Evolutionary conservation across 2,113 vertebrate genomes (phyloP), one percentile per base, ranked within the genome.

Genomic region (Clarias batrachus): DNA sequence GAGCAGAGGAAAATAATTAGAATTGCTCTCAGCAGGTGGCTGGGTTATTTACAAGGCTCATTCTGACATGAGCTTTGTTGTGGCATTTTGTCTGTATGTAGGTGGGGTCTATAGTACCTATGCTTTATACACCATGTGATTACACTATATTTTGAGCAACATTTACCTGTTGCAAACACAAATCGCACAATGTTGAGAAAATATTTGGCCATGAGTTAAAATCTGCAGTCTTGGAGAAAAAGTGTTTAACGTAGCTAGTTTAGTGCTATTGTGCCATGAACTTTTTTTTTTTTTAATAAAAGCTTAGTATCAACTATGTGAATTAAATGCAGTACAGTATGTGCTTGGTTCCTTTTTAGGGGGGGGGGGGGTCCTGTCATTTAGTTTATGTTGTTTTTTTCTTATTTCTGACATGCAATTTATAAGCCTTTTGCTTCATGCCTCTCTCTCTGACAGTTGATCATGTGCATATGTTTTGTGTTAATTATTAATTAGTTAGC

Each of bases 1-100:
- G 30, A 80, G 59, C 16, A 85, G 82, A 52, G 21, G 63, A 83
- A 90, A 85, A 89, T 88, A 88, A 91, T 90, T 89, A 87, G 68
- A 90, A 66, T 74, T 81, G 66, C 74, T 83, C 76, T 85, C 65
- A 87, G 82, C 68, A 78, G 85, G 74, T 63, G 76, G 82, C 79
- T 7, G 41, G 87, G 83, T 77, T 70, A 87, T 89, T 84, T 88
- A 76, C 57, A 86, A 52, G 78, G 78, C 41, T 41, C 12, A 23
- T 52, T 78, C 68, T 60, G 37, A n/a, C 76, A 82, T 74, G 27
- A 16, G 9, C 81, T 65, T 66, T 60, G 76, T 54, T 60, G 59
- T 73, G 74, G 48, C 19, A 23, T 77, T 60, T 82, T 82, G 63
- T 83, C 56, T 59, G 48, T 56, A 25, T 78, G 23, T 57, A 59